These are phyloP conservation scores for Suncus etruscus DNA, from an alignment of 2,113 vertebrate genomes.

Conservation along the genomic window DNA sequence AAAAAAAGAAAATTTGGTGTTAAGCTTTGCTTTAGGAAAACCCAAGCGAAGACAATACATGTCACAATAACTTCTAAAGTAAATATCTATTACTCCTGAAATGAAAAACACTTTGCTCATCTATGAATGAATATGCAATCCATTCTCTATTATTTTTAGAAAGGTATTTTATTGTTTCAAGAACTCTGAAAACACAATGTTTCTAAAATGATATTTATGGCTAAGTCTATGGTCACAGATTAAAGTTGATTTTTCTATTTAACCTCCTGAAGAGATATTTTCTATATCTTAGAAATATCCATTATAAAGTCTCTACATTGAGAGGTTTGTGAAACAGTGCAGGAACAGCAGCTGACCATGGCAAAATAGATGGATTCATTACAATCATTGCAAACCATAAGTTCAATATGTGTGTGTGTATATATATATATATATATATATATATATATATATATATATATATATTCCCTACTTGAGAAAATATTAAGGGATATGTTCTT, in stretches of 20 bases:
- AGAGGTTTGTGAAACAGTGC: conserved; percentile 19
- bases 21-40: background rate
- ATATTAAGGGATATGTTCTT: conserved; percentile 24
- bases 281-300: conserved; percentile 17
- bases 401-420: no score
- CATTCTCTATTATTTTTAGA: conserved; percentile 51
- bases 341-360: conserved; percentile 41
- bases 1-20: background rate
- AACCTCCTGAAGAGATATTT: conserved; percentile 48
- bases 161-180: conserved; percentile 14
- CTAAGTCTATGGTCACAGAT: conserved; percentile 65
- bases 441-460: background rate
- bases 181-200: background rate
- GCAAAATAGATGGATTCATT: conserved; percentile 20
- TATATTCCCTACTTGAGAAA: conserved; percentile 14
- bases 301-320: background rate
- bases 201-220: conserved; percentile 62
- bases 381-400: background rate
- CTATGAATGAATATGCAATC: background rate
- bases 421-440: background rate
- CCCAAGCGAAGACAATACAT: background rate
- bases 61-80: background rate
- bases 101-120: conserved; percentile 36
- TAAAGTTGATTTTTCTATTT: conserved; percentile 61
- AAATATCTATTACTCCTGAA: conserved; percentile 21